A percentile compares a stretch with the other conserved stretches of the same genome.
Conservation (phyloP, 2,113 vertebrate genomes). For the Scomber colias region DNA sequence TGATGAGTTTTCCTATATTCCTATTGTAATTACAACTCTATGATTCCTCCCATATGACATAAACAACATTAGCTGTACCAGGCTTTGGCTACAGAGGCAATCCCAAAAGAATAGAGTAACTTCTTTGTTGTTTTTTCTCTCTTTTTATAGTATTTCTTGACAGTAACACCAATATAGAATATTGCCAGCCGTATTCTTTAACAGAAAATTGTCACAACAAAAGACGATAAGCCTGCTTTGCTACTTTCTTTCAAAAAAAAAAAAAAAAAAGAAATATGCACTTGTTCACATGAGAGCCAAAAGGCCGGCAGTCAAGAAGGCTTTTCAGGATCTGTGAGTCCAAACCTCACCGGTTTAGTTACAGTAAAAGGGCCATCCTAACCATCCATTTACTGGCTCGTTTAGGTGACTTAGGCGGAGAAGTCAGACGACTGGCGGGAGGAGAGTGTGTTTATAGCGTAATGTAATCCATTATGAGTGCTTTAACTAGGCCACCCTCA, state of each 20-base stretch:
- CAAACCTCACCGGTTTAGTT: not conserved
- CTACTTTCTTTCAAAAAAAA: too few relatives aligned
- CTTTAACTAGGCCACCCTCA: conserved; percentile 49
- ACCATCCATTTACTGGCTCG: conserved; percentile 9
- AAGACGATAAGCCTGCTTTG: too few relatives aligned
- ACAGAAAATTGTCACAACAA: not conserved
- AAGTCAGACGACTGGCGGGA: conserved; percentile 29
- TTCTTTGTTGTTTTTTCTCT: too few relatives aligned
- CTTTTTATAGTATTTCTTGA: not conserved
- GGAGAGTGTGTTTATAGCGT: conserved; percentile 29
- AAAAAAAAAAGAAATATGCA: not conserved
- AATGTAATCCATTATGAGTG: conserved; percentile 50
- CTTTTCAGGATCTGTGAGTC: not conserved
- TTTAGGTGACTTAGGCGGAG: conserved; percentile 18
- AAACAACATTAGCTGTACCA: not conserved
- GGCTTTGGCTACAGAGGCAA: not conserved
- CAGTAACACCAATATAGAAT: not conserved
- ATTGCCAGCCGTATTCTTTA: not conserved
- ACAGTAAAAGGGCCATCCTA: not conserved
- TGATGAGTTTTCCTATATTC: too few relatives aligned
- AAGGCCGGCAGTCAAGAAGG: not conserved
- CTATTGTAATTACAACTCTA: too few relatives aligned
- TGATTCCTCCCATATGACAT: too few relatives aligned
- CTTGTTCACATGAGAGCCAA: not conserved
- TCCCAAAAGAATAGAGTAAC: not conserved